Base-by-base conservation (phyloP, 2,797 vertebrate species). In the Arnoldichthys spilopterus region DNA sequence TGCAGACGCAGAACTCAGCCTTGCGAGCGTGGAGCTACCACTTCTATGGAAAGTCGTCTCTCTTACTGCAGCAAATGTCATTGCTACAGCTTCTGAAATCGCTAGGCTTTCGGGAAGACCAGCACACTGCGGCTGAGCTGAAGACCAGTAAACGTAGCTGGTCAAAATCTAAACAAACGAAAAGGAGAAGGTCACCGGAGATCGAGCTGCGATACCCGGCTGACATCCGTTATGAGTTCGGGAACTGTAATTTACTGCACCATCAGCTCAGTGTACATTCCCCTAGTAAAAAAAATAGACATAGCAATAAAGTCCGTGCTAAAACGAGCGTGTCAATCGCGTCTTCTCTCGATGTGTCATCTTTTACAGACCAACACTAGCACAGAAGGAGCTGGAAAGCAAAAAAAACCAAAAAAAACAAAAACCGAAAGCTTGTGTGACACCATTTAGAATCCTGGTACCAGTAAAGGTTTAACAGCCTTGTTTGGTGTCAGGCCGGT, bases 281-380 rank as follows among this genome's bases (percentile, higher is more conserved):
- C 89, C 72, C 64, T 15, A 72, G 54, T 89, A 79, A 88, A 92
- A 79, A 88, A 92, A 94, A 93, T 91, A 92, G 90, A 89, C 66
- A 81, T 68, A 79, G 84, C 85, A 88, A 86, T 90, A 89, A 92
- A 89, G 90, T 58, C 32, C 28, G 76, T 20, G 61, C 37, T 66
- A 79, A 82, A 80, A 80, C 45, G 18, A 80, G 47, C 66, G 53
- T 40, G 11, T 71, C 76, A 78, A 83, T 82, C 69, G 37, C n/a
- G 53, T 40, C 49, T 49, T 62, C 53, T 72, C 64, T 51, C 76
- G 68, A 63, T 67, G 64, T 47, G 37, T 30, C 20, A 30, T 37
- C 37, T 69, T 77, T 59, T 18, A 67, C 8, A 53, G 72, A 16
- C 28, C 49, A 32, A 73, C 64, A 40, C 1, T 34, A 56, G 26